Percentiles rank a stretch among this genome's conserved stretches.
Conservation (phyloP, 2,888 invertebrate species). For the Caenorhabditis zanzibari region DNA sequence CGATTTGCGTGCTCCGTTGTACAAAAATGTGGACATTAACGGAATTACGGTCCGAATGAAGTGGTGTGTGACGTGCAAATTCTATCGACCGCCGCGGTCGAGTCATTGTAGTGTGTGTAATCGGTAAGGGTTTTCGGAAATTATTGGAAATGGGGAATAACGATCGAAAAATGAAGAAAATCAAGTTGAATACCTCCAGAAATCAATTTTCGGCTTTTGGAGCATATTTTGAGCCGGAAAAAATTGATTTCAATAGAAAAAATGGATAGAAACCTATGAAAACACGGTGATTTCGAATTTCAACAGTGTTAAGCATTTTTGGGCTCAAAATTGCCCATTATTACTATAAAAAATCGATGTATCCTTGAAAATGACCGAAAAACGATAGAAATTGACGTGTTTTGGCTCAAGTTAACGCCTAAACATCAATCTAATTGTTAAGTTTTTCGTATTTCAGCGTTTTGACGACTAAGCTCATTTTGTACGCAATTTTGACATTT, state of each 20-base stretch:
- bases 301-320: background rate
- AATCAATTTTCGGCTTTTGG: background rate
- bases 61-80: conserved; percentile 95
- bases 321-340: background rate
- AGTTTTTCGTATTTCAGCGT: no score
- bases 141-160: background rate
- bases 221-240: no score
- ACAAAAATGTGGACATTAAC: conserved; percentile 93
- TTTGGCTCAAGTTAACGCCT: no score
- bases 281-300: no score
- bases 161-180: no score
- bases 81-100: conserved; percentile 98
- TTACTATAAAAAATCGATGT: no score
- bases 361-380: no score
- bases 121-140: conserved; percentile 86
- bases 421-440: no score
- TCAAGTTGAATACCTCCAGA: no score
- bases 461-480: no score
- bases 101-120: conserved; percentile 99
- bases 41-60: conserved; percentile 98
- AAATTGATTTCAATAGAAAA: background rate
- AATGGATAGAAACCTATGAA: background rate
- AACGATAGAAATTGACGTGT: no score
- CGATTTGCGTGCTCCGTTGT: conserved; percentile 94
- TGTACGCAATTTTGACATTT: no score